Percentiles rank a stretch among this genome's conserved stretches.
phyloP scores from a whole-genome alignment of 2,797 vertebrate species.

The Pangasius djambal region DNA sequence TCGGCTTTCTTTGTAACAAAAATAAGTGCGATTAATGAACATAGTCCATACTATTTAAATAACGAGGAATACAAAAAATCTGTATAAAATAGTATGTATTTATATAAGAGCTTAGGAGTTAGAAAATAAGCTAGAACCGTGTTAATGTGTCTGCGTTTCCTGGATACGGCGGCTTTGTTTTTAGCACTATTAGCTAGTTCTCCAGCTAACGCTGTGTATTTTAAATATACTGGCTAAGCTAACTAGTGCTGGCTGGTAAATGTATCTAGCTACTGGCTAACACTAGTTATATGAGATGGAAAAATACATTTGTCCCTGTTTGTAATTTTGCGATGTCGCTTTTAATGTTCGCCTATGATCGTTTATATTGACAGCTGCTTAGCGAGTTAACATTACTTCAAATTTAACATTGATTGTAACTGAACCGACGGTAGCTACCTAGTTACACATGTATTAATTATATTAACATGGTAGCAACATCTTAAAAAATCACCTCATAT shows the following conservation, averaged over 20 bases:
- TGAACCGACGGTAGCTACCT: not conserved
- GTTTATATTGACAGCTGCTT: conserved; percentile 9
- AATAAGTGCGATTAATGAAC: conserved; percentile 9
- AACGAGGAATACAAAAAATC: not conserved
- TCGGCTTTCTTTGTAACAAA: conserved; percentile 45
- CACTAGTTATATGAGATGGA: not conserved
- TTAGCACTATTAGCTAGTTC: conserved; percentile 71
- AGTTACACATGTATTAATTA: not conserved
- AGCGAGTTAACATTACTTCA: not conserved
- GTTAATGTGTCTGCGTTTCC: conserved; percentile 77
- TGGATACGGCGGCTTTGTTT: conserved; percentile 77
- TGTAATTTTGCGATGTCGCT: not conserved
- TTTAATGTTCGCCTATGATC: not conserved
- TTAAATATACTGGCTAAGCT: conserved; percentile 16
- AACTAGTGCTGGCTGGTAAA: not conserved
- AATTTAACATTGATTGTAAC: not conserved
- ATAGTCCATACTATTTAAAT: not conserved
- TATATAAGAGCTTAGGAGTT: conserved; percentile 34
- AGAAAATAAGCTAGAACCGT: not conserved
- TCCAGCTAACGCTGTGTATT: conserved; percentile 45
- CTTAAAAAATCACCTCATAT: not conserved
- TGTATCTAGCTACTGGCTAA: not conserved
- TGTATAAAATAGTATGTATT: not conserved
- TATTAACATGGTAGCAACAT: not conserved
- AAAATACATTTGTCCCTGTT: not conserved